Base-by-base conservation (phyloP, 2,888 invertebrate genomes). In the Euproctis similis region DNA sequence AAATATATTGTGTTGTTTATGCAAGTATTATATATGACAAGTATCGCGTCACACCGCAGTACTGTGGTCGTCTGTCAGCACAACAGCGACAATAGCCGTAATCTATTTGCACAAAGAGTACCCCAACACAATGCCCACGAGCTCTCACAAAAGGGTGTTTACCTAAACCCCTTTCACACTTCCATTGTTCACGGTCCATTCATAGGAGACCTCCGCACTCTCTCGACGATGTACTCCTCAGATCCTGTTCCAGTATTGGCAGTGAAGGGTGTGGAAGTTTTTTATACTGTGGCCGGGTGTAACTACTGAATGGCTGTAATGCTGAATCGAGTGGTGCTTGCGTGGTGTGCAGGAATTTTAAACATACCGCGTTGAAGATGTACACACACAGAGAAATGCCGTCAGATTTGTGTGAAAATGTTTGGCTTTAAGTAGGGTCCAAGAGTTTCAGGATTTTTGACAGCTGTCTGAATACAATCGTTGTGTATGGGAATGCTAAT, bases 141-240 rank as follows among this genome's bases (percentile, higher is more conserved):
- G 63, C 63, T 67, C 64, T 59, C 65, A 80, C 76, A 78, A 78
- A 76, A 74, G 80, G 75, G 72, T 78, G 77, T 80, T 80, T 80
- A 77, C 76, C 71, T 75, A 75, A 78, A 80, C 78, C 80, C 80
- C 80, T 80, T 80, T 77, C 77, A 73, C 80, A 78, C 80, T 71
- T 78, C 75, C 49, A 75, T 80, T 80, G 78, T 78, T 69, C 57
- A 31, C 19, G 36, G 38, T 31, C 80, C 72, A 69, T 39, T 49
- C 28, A 39, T 31, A 25, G 7, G 27, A 52, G 80, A 65, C 34
- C 69, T 39, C 36, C 28, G 30, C 31, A 35, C 35, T 42, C 42
- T 30, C 53, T 44, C 38, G 34, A 41, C 39, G 45, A 46, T 33
- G 29, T 48, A 39, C 59, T 39, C 37, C 33, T 37, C 17, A 31